phyloP scores from a whole-genome alignment of 2,113 vertebrate species.

The Rhinolophus sinicus region DNA sequence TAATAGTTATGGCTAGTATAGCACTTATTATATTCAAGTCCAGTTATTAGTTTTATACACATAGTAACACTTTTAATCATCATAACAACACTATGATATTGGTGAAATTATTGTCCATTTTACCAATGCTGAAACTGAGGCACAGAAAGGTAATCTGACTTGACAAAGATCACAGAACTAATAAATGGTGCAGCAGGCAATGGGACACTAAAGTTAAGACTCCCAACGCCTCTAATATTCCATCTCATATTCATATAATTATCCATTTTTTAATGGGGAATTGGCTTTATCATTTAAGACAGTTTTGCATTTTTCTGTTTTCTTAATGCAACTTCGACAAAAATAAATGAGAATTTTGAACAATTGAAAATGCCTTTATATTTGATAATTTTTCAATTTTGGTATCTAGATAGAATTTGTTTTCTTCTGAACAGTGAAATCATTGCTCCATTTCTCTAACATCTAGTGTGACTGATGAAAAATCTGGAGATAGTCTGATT shows the following conservation, averaged over 20 bases:
- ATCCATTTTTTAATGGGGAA: not conserved
- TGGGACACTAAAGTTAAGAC: not conserved
- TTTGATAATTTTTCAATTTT: not conserved
- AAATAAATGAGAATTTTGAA: not conserved
- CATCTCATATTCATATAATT: not conserved
- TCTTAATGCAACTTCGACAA: not conserved
- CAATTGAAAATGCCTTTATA: not conserved
- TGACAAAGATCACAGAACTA: not conserved
- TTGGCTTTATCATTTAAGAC: not conserved
- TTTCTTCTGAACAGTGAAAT: not conserved
- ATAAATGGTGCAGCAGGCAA: not conserved
- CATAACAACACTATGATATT: not conserved
- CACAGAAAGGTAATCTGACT: not conserved
- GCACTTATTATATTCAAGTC: not conserved
- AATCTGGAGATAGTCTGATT: not conserved
- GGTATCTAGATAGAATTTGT: not conserved
- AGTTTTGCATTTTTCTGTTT: not conserved
- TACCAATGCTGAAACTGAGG: not conserved
- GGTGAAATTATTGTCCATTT: not conserved
- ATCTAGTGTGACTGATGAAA: not conserved
- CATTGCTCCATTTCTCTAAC: not conserved
- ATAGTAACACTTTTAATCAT: not conserved
- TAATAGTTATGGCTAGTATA: not conserved
- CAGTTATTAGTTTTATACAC: not conserved
- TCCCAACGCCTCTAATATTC: not conserved